Evolutionary conservation across 2,888 invertebrate genomes (phyloP), one percentile per base, ranked within the genome.

Genomic region (Rhagonycha lutea): DNA sequence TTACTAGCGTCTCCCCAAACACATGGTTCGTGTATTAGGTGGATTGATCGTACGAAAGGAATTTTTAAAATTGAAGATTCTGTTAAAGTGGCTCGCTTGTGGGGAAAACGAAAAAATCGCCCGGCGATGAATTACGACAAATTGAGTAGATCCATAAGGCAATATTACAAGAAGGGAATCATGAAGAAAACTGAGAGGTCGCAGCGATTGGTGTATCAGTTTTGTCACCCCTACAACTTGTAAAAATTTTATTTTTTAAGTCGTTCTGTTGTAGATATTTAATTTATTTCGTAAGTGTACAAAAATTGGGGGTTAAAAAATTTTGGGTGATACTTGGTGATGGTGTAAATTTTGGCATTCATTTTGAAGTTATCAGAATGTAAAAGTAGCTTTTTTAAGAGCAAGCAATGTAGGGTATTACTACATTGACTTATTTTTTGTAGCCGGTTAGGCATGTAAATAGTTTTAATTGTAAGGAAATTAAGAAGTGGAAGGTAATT

Each of bases 61-160:
- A 95, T 99, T 63, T 99, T 99, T 91, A 99, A 99, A 90, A 99
- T 99, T 87, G 99, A 99, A 88, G 98, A 99, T 89, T 98, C 98
- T 11, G 96, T 98, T 28, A 93, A 96, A 82, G 98, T 99, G 71
- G 99, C 99, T n/a, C 92, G 95, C 82, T 92, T 98, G 72, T 99
- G 99, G 99, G 99, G 99, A 78, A 95, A 96, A 84, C 92, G 99
- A 80, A 99, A 99, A 89, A 99, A 99, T 90, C 92, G 99, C 10
- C 98, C 98, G 0, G 98, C 98, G 28, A 99, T 99, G 99, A 99
- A 99, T 90, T 99, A 99, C 89, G 99, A 99, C 90, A 99, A 99
- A 88, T 90, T 99, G 69, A 98, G 98, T 80, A 92, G 99, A 74
- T 98, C 98, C 82, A 98, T 99, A 86, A 90, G 99, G 70, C 99